Base-by-base conservation (phyloP, 2,888 invertebrate species). In the Polydrusus tereticollis region DNA sequence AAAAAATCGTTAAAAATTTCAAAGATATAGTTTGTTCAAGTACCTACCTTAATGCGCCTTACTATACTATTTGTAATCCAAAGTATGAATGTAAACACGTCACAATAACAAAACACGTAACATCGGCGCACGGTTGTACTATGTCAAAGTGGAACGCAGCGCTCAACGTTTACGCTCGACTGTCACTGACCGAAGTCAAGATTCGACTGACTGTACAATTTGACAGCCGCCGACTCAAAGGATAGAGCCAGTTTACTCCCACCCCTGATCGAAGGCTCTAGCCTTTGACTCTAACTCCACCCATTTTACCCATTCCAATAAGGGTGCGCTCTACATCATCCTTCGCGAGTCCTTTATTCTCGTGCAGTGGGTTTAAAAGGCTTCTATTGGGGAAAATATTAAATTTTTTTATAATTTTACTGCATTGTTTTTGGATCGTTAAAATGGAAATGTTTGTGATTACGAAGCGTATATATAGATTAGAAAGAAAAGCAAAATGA, bases 71-170 rank as follows among this genome's bases (percentile, higher is more conserved):
- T 50, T 23, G 59, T 41, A 59, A 59, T 59, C 59, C 59, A 59
- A 59, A 20, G 36, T 29, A 65, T 65, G 55, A 65, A 65, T 65
- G 65, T 57, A 65, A 57, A 57, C 52, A 65, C 65, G 65, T 65
- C 65, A 65, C 64, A 57, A 59, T 52, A 52, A 64, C 50, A 64
- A 64, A 55, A 64, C 50, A 64, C 64, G 66, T 66, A 58, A 43
- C 14, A 26, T n/a, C n/a, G n/a, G 59, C 59, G 47, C 67, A 67
- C 67, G 67, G 23, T 67, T 59, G 33, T 45, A 68, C 36, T 68
- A 41, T 43, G 18, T 21, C 43, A 14, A 52, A 52, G 38, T 38
- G 52, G 50, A 8, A 36, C 50, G 64, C 50, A 52, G 18, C 23
- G 23, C 14, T 18, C 8, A 26, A 20, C 38, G 64, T 36, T 23